phyloP scores from a whole-genome alignment of 53 echinoderm and acorn worm genomes.

The Pentamera pediparva region DNA sequence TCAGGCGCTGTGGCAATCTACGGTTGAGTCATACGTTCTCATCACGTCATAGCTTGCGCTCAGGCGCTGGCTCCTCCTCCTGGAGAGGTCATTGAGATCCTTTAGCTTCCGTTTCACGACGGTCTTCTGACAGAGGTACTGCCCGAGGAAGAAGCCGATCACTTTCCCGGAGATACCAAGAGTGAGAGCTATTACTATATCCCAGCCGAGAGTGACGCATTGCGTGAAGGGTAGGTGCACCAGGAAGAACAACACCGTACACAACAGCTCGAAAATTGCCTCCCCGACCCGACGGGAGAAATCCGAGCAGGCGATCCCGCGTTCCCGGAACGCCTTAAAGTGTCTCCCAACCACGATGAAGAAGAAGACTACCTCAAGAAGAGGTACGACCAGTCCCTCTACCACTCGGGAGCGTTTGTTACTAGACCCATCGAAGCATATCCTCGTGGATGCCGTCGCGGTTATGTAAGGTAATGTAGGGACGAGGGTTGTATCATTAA shows the following conservation, averaged over 20 bases:
- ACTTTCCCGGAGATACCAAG: background rate
- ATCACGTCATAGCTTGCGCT: too few relatives aligned
- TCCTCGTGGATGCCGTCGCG: too few relatives aligned
- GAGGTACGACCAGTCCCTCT: background rate
- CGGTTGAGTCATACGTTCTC: too few relatives aligned
- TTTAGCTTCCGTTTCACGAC: too few relatives aligned
- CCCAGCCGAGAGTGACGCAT: background rate
- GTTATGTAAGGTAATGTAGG: too few relatives aligned
- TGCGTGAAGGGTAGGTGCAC: background rate
- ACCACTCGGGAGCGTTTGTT: too few relatives aligned
- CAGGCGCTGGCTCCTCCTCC: too few relatives aligned
- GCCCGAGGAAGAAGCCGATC: slow-evolving; percentile 11
- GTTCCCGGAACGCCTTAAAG: background rate
- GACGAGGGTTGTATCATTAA: too few relatives aligned
- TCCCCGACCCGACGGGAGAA: background rate
- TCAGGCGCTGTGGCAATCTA: too few relatives aligned
- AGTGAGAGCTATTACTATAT: background rate
- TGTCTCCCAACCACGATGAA: background rate
- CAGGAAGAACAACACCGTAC: background rate
- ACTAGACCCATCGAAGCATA: too few relatives aligned
- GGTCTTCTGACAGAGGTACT: slow-evolving; percentile 2
- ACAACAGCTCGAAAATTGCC: background rate
- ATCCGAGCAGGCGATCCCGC: background rate
- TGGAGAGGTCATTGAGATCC: too few relatives aligned
- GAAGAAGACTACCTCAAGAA: background rate